Conservation (phyloP, 2,113 vertebrate genomes). For the Cyanocitta stelleri region DNA sequence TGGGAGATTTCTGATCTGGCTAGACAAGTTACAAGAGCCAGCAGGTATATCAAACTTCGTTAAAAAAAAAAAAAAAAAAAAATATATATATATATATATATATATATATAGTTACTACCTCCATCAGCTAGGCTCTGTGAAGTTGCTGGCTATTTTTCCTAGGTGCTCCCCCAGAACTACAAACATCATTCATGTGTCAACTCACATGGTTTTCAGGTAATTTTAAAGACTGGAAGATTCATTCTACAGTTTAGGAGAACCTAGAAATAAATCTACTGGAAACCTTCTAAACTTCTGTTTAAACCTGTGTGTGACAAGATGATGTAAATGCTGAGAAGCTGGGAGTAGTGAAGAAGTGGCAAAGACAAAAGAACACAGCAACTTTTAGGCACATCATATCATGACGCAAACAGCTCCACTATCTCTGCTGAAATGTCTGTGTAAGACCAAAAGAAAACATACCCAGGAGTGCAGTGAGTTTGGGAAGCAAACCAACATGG, state of each 20-base stretch:
- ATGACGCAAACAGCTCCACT: not conserved
- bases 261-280: not conserved
- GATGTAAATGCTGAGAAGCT: not conserved
- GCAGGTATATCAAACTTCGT: not conserved
- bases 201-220: not conserved
- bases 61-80: too few species aligned
- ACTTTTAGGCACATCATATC: not conserved
- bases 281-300: not conserved
- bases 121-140: not conserved
- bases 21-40: not conserved
- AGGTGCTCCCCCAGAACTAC: not conserved
- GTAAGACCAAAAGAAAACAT: constrained; percentile 29
- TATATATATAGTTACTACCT: not conserved
- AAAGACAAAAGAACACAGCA: not conserved
- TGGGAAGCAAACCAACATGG: constrained; percentile 86
- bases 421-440: not conserved
- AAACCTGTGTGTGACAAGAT: not conserved
- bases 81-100: too few species aligned
- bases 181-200: not conserved
- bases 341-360: not conserved
- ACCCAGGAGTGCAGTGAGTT: constrained; percentile 86
- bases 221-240: not conserved
- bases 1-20: not conserved
- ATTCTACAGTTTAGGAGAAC: not conserved
- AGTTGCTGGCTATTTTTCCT: not conserved